Percentiles rank a stretch among this genome's conserved stretches.
Conservation (phyloP, 2,797 vertebrate genomes). For the Chaetodon trifasciatus region DNA sequence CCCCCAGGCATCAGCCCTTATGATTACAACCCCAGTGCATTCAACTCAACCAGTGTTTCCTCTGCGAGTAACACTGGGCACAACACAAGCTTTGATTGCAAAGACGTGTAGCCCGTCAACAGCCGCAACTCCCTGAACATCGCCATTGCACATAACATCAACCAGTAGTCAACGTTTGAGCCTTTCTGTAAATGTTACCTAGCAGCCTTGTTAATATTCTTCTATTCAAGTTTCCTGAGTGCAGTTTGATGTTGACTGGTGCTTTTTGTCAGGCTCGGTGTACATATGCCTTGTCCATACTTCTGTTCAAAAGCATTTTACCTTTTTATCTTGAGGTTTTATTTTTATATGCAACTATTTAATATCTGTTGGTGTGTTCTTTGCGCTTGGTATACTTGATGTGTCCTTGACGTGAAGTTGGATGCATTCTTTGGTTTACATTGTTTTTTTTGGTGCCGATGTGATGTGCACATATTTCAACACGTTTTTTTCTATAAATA, state of each 20-base stretch:
- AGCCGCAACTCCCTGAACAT: slow-evolving; percentile 32
- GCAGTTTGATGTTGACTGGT: neutral
- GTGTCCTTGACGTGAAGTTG: slow-evolving; percentile 15
- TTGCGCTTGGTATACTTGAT: slow-evolving; percentile 40
- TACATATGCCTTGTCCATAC: slow-evolving; percentile 57
- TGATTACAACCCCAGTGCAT: slow-evolving; percentile 69
- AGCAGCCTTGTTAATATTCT: neutral
- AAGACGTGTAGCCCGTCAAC: slow-evolving; percentile 30
- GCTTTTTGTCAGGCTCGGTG: slow-evolving; percentile 12
- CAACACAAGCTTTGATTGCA: slow-evolving; percentile 32
- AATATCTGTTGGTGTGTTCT: slow-evolving; percentile 68
- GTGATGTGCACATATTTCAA: slow-evolving; percentile 36
- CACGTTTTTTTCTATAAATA: slow-evolving; percentile 47
- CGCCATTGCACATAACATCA: slow-evolving; percentile 19
- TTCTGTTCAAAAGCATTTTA: slow-evolving; percentile 37
- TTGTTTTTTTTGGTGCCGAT: slow-evolving; percentile 28
- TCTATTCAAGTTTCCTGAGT: slow-evolving; percentile 9
- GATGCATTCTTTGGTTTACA: slow-evolving; percentile 15
- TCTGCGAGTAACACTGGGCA: neutral
- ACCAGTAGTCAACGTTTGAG: slow-evolving; percentile 51
- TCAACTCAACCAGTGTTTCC: slow-evolving; percentile 14
- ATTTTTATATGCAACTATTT: slow-evolving; percentile 81
- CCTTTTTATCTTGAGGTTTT: slow-evolving; percentile 41
- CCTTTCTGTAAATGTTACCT: slow-evolving; percentile 10
- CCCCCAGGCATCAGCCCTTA: slow-evolving; percentile 64